These are phyloP conservation scores for Bombus confusus DNA, from an alignment of 1,140 invertebrate genomes.

Conservation along the genomic window DNA sequence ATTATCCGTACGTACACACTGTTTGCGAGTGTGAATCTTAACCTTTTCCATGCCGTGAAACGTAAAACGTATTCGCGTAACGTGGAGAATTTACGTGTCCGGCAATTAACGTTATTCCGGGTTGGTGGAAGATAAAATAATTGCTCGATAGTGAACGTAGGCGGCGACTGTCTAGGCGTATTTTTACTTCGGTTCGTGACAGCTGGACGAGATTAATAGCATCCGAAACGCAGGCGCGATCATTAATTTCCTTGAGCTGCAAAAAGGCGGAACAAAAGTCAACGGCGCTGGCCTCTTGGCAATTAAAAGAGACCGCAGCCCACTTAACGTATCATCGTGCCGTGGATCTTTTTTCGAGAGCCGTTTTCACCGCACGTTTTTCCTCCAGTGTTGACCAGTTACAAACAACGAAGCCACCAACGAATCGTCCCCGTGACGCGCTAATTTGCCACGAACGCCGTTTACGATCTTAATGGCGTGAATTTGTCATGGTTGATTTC, in stretches of 20 bases:
- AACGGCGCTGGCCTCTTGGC: constrained; percentile 42
- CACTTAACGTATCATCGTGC: constrained; percentile 52
- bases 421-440: neutral
- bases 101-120: too few relatives aligned
- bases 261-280: constrained; percentile 61
- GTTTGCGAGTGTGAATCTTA: too few relatives aligned
- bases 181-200: constrained; percentile 55
- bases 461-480: neutral
- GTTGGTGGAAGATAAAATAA: constrained; percentile 16
- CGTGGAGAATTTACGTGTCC: too few relatives aligned
- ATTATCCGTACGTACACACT: too few relatives aligned
- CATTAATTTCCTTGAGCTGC: constrained; percentile 60
- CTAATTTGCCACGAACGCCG: constrained; percentile 2
- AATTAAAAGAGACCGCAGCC: constrained; percentile 58
- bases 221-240: constrained; percentile 41
- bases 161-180: constrained; percentile 10
- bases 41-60: too few relatives aligned
- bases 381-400: too few relatives aligned
- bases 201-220: constrained; percentile 55
- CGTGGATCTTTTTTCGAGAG: neutral
- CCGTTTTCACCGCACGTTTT: neutral
- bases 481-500: constrained; percentile 5
- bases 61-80: too few relatives aligned
- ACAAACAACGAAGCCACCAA: constrained; percentile 1
- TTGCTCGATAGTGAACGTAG: constrained; percentile 21